These are phyloP conservation scores for Pipistrellus kuhlii DNA, from an alignment of 2,797 vertebrate species.

Conservation along the genomic window DNA sequence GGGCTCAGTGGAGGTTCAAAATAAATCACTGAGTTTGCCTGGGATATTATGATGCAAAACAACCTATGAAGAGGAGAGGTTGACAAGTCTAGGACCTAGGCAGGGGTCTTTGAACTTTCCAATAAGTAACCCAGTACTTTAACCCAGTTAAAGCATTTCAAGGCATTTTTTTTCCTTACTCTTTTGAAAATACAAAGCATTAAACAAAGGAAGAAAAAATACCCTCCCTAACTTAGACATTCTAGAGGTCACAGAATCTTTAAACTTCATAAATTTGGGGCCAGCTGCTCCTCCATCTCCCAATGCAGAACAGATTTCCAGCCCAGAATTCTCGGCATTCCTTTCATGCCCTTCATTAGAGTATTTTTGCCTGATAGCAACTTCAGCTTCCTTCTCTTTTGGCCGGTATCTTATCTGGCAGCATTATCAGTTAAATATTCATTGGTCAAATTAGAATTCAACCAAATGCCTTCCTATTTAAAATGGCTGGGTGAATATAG, in stretches of 20 bases:
- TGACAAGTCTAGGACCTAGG: not conserved
- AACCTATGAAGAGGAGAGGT: not conserved
- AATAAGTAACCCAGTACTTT: not conserved
- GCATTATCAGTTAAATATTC: slow-evolving; percentile 85
- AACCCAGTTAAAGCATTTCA: slow-evolving; percentile 34
- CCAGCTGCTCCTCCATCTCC: slow-evolving; percentile 60
- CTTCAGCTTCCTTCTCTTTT: slow-evolving; percentile 71
- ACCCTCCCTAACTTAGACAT: not conserved
- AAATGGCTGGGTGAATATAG: slow-evolving; percentile 86
- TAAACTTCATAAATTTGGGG: slow-evolving; percentile 47
- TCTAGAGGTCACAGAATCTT: slow-evolving; percentile 62
- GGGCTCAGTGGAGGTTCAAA: not conserved
- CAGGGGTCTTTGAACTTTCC: slow-evolving; percentile 44
- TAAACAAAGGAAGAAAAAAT: slow-evolving; percentile 57
- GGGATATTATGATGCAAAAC: not conserved
- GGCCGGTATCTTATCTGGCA: slow-evolving; percentile 75
- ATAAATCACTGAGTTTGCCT: not conserved
- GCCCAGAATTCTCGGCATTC: slow-evolving; percentile 55
- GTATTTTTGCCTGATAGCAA: slow-evolving; percentile 79
- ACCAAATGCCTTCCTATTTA: slow-evolving; percentile 87
- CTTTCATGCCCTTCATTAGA: slow-evolving; percentile 82
- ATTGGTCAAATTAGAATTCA: slow-evolving; percentile 86
- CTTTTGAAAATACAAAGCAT: slow-evolving; percentile 51
- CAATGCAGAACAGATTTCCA: slow-evolving; percentile 62
- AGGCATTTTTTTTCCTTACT: slow-evolving; percentile 8